Conservation (phyloP, 2,888 invertebrate genomes). For the Flexamia atlantica region DNA sequence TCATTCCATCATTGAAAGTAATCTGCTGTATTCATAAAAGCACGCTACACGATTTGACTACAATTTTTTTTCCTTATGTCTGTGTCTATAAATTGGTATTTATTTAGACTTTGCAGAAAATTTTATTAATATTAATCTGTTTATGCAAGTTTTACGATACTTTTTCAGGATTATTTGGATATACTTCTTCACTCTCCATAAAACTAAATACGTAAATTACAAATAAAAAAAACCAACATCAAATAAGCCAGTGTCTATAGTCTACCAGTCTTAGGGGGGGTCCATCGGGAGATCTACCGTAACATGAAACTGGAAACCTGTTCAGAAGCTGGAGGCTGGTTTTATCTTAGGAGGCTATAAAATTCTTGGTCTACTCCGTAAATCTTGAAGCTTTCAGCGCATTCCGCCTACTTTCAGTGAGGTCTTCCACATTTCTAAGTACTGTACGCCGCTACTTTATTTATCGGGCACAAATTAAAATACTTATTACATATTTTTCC, state of each 20-base stretch:
- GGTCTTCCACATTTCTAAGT: background rate
- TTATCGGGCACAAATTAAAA: background rate
- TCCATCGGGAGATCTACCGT: conserved; percentile 14
- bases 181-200: too few relatives aligned
- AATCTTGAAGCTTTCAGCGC: conserved; percentile 41
- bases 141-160: too few relatives aligned
- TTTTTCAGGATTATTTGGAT: too few relatives aligned
- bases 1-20: too few relatives aligned
- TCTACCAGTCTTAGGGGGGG: conserved; percentile 8
- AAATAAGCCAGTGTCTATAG: too few relatives aligned
- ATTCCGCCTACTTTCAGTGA: conserved; percentile 6
- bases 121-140: too few relatives aligned
- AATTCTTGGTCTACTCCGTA: conserved; percentile 32
- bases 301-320: conserved; percentile 38
- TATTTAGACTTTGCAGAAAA: too few relatives aligned
- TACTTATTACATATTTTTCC: background rate
- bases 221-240: background rate
- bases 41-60: too few relatives aligned
- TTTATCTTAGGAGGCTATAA: conserved; percentile 43
- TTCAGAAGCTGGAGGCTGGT: conserved; percentile 46
- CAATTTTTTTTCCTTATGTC: too few relatives aligned
- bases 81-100: too few relatives aligned
- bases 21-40: too few relatives aligned
- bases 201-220: background rate
- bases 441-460: background rate